Base-by-base conservation (phyloP, 2,797 vertebrate genomes). In the Rallus crepitans region DNA sequence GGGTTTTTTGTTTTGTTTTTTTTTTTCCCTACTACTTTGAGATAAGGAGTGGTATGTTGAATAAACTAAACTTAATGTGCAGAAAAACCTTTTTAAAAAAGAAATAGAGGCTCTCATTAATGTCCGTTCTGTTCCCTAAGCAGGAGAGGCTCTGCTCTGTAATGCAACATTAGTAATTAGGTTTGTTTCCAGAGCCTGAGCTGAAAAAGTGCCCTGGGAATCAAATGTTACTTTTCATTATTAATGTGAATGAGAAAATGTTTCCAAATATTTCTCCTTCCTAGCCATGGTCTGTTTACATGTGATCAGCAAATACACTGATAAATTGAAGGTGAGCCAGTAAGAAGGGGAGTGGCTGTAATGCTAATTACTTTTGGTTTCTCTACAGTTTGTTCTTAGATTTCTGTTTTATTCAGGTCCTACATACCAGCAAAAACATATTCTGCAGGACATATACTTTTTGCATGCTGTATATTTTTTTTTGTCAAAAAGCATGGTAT, bases 101-200 rank as follows among this genome's bases (percentile, higher is more conserved):
- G 50, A 25, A 63, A 37, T 25, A 59, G 75, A 47, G 87, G 11
- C 4, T 42, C 72, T 96, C 64, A 95, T 90, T 87, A 64, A 77
- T 69, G 69, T 33, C 47, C 73, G 15, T 48, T 83, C 66, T 81
- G 57, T 89, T 91, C 90, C 89, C 95, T 33, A 42, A 86, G 61
- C 91, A 84, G 95, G 56, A 82, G 92, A 92, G 37, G 42, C 69
- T 92, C 66, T 35, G 86, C 66, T 94, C 94, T 89, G 60, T 78
- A 93, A 94, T 81, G 84, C 81, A 96, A 72, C 78, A 59, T 48
- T 89, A 52, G 63, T 97, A 97, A 98, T 97, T 95, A 97, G 72
- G 87, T 89, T 97, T 87, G 82, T 82, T 96, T 97, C 96, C 96
- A 95, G 91, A 97, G 47, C 35, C 82, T 28, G 60, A 77, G 81